These are phyloP conservation scores for Cephus nigrinus DNA, from an alignment of 2,888 invertebrate genomes.

Conservation along the genomic window DNA sequence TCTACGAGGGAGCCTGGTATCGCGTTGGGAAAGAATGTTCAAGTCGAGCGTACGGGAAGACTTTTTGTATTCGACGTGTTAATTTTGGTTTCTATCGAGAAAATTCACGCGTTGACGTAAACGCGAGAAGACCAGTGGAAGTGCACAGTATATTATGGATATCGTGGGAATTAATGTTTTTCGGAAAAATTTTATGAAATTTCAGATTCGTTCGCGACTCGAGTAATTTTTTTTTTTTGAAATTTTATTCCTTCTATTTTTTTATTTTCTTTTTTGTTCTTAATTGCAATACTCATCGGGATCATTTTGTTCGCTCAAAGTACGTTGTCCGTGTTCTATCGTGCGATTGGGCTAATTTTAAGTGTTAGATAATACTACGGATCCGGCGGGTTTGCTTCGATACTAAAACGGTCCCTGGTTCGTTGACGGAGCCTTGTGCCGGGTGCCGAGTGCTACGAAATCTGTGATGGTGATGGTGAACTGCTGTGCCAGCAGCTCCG, in stretches of 20 bases:
- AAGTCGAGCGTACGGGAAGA: background rate
- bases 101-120: background rate
- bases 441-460: constrained; percentile 23
- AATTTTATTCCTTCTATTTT: too few relatives aligned
- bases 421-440: background rate
- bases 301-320: background rate
- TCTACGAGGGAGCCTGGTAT: background rate
- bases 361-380: constrained; percentile 62
- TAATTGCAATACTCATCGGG: background rate
- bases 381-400: constrained; percentile 29
- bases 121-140: background rate
- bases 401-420: constrained; percentile 33
- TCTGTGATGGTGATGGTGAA: constrained; percentile 19
- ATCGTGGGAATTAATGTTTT: too few relatives aligned
- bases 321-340: background rate
- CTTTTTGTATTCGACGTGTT: background rate
- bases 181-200: too few relatives aligned
- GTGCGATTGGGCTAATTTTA: constrained; percentile 55
- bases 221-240: background rate
- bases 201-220: background rate
- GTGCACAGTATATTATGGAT: background rate
- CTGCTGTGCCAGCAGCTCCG: background rate
- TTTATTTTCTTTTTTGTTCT: too few relatives aligned
- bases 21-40: background rate
- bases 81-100: background rate